phyloP scores from a whole-genome alignment of 1,140 invertebrate species.

The Bradysia coprophila region DNA sequence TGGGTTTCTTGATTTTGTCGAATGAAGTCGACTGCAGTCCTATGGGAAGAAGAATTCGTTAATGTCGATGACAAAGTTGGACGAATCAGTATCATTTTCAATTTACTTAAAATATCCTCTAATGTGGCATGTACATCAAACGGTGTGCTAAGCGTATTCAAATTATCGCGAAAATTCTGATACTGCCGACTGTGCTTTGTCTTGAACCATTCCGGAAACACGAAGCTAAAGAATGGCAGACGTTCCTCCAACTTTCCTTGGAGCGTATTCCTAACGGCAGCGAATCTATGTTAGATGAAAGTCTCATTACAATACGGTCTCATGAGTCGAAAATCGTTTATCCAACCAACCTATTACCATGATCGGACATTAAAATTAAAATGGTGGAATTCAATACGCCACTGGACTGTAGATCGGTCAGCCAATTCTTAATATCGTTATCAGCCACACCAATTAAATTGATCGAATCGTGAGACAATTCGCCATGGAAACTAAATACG shows the following conservation, averaged over 20 bases:
- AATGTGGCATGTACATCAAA: slow-evolving; percentile 66
- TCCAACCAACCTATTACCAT: slow-evolving; percentile 68
- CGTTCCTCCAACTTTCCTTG: slow-evolving; percentile 83
- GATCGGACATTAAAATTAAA: slow-evolving; percentile 73
- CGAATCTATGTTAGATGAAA: too few relatives aligned
- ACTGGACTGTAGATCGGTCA: slow-evolving; percentile 34
- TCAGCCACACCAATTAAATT: slow-evolving; percentile 61
- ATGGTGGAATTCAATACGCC: slow-evolving; percentile 57
- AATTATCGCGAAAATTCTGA: slow-evolving; percentile 45
- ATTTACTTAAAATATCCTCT: slow-evolving; percentile 34
- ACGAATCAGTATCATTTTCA: neutral
- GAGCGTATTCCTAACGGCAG: slow-evolving; percentile 59
- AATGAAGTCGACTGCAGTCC: neutral
- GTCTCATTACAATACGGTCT: slow-evolving; percentile 4
- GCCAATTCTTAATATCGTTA: slow-evolving; percentile 44
- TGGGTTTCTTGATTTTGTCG: neutral
- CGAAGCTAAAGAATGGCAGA: slow-evolving; percentile 64
- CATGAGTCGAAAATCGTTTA: neutral
- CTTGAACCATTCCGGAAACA: slow-evolving; percentile 50
- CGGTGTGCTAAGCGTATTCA: slow-evolving; percentile 50
- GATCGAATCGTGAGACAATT: slow-evolving; percentile 75
- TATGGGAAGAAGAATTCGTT: neutral
- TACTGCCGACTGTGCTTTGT: slow-evolving; percentile 36
- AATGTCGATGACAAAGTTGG: neutral
- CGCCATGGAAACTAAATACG: slow-evolving; percentile 70